Percentiles rank a stretch among this genome's conserved stretches.
Conservation (phyloP, 1,140 invertebrate genomes). For the Zaprionus nigranus region DNA sequence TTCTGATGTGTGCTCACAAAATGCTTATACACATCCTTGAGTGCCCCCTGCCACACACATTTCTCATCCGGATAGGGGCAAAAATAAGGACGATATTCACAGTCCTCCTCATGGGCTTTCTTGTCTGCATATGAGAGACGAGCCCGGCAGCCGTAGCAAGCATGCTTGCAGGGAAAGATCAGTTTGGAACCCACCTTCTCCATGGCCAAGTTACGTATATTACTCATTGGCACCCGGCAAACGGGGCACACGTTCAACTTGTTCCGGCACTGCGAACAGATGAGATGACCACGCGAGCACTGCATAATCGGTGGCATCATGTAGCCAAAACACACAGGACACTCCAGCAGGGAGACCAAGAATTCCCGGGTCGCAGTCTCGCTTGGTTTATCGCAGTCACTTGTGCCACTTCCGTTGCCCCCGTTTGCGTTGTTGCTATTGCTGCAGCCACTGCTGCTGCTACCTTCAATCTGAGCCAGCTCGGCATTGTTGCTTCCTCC, state of each 20-base stretch:
- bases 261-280: conserved; percentile 97
- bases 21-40: conserved; percentile 98
- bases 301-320: conserved; percentile 98
- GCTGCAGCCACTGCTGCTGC: conserved; percentile 15
- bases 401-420: conserved; percentile 14
- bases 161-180: conserved; percentile 99
- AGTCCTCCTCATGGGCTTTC: conserved; percentile 98
- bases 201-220: conserved; percentile 99
- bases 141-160: conserved; percentile 95
- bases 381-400: conserved; percentile 31
- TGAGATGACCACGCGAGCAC: conserved; percentile 93
- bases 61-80: conserved; percentile 99
- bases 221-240: conserved; percentile 97
- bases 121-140: conserved; percentile 97
- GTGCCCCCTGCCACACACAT: conserved; percentile 98
- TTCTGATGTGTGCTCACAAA: conserved; percentile 98
- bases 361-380: conserved; percentile 87
- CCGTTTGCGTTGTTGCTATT: conserved; percentile 3
- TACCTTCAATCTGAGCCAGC: conserved; percentile 13
- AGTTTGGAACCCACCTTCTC: conserved; percentile 99
- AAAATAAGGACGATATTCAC: conserved; percentile 98
- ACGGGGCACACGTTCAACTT: conserved; percentile 98
- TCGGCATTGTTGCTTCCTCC: conserved; percentile 5
- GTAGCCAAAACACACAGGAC: conserved; percentile 99
- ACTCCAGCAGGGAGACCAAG: conserved; percentile 97